Evolutionary conservation across 2,797 vertebrate species (phyloP), one percentile per base, ranked within the genome.

Genomic region (Parambassis ranga): DNA sequence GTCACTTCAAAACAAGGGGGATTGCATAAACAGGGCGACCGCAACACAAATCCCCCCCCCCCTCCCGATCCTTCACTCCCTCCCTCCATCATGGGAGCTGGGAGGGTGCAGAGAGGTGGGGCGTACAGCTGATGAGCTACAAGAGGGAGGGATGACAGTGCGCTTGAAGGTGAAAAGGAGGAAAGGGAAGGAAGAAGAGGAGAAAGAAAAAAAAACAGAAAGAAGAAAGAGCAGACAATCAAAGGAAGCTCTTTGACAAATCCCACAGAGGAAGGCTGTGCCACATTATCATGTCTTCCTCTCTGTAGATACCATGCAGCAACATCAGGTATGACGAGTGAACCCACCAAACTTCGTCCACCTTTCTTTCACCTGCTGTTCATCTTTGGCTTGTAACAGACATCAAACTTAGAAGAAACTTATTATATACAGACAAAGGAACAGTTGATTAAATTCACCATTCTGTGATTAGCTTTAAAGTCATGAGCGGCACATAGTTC

Each of bases 1-100:
- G 94, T 96, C 95, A 95, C 95, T 96, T 96, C 95, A 95, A 95
- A 96, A 96, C 94, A 95, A 96, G 94, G 91, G 91, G 79, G 78
- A 90, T 91, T 94, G 94, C 95, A 96, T 94, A 97, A 95, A 96
- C 95, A 96, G 94, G 94, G 93, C 92, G 87, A 93, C 93, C 82
- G 90, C 92, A 93, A 93, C 65, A 63, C 69, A 74, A 61, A 18
- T 36, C 38, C 27, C 30, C 30, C 18, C 38, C 13, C 49, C 65
- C 28, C 10, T 41, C 56, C 22, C n/a, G n/a, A n/a, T n/a, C n/a
- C n/a, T n/a, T n/a, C n/a, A n/a, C 3, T 14, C 5, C 32, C 15
- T 9, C 35, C 38, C 35, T 59, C 53, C 91, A 90, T 93, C 87
- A 93, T 94, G 94, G 89, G 74, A 94, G 92, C 49, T 53, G 55